A percentile compares a stretch with the other conserved stretches of the same genome.
Evolutionary conservation across 2,888 invertebrate species (phyloP).

Genomic region (Andrena praecox): DNA sequence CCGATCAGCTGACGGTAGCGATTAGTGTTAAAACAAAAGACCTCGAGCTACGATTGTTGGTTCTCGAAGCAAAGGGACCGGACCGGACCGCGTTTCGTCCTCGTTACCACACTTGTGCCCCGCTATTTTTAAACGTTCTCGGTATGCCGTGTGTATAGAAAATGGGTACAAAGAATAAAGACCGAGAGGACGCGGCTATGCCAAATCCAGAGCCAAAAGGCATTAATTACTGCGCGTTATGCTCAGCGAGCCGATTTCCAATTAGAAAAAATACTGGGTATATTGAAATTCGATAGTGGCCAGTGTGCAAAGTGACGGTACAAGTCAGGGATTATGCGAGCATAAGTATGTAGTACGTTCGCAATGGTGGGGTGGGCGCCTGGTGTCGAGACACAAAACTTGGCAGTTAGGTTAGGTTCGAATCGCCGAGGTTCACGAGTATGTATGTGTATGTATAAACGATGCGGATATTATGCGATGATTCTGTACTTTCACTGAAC

Average conservation of each 20-base stretch:
- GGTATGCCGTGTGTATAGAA: conserved; percentile 37
- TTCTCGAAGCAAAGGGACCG: background rate
- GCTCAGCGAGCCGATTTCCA: background rate
- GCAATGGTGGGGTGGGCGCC: conserved; percentile 27
- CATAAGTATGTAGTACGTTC: conserved; percentile 1
- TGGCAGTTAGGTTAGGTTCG: conserved; percentile 44
- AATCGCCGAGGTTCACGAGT: background rate
- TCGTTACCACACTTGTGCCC: conserved; percentile 4
- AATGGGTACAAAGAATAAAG: conserved; percentile 44
- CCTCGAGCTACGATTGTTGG: background rate
- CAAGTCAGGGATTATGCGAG: conserved; percentile 31
- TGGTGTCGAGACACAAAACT: conserved; percentile 30
- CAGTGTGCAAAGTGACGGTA: background rate
- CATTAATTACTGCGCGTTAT: background rate
- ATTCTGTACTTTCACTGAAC: conserved; percentile 55
- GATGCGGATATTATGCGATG: conserved; percentile 26
- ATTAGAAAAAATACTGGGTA: background rate
- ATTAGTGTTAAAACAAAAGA: conserved; percentile 12
- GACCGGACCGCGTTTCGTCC: conserved; percentile 21
- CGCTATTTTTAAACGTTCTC: conserved; percentile 53
- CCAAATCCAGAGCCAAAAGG: conserved; percentile 43
- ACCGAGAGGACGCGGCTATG: conserved; percentile 21
- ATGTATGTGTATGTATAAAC: conserved; percentile 3
- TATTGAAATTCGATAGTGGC: background rate
- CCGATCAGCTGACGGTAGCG: conserved; percentile 41